phyloP scores from a whole-genome alignment of 2,888 invertebrate species.

The Sinelater perroti region DNA sequence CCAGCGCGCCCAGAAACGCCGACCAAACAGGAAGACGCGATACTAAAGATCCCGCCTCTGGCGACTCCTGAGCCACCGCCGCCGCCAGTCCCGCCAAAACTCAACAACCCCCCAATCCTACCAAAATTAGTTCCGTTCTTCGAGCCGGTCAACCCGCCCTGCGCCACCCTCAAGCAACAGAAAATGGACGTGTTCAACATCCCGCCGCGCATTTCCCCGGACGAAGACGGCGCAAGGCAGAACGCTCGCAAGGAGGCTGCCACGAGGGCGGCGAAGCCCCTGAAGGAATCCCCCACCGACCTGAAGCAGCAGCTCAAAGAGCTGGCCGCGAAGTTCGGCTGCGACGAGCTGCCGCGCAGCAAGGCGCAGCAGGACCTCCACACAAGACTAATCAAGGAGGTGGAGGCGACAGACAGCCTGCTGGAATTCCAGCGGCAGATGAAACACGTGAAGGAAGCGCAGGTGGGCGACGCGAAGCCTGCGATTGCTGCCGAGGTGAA shows the following conservation, averaged over 20 bases:
- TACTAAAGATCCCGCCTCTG: neutral
- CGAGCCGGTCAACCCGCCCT: neutral
- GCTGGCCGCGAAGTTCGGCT: neutral
- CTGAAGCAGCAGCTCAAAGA: neutral
- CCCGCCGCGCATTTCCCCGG: neutral
- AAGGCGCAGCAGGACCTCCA: conserved; percentile 16
- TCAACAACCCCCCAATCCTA: neutral
- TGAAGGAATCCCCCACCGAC: neutral
- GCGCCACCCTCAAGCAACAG: neutral
- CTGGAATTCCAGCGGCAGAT: conserved; percentile 23
- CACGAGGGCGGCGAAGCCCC: too few species aligned
- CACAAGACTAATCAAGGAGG: conserved; percentile 13
- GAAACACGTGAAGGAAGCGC: neutral
- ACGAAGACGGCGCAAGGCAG: neutral
- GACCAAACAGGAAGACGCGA: neutral
- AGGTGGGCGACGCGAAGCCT: neutral
- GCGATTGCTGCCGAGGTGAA: neutral
- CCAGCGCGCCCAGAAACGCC: too few species aligned
- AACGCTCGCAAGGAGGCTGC: neutral
- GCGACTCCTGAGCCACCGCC: neutral
- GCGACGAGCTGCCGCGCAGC: conserved; percentile 7
- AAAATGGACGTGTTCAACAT: conserved; percentile 10
- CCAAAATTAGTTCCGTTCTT: neutral
- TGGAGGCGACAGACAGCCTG: conserved; percentile 20
- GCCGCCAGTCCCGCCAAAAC: neutral